Base-by-base conservation (phyloP, 2,888 invertebrate genomes). In the Melinopterus prodromus region DNA sequence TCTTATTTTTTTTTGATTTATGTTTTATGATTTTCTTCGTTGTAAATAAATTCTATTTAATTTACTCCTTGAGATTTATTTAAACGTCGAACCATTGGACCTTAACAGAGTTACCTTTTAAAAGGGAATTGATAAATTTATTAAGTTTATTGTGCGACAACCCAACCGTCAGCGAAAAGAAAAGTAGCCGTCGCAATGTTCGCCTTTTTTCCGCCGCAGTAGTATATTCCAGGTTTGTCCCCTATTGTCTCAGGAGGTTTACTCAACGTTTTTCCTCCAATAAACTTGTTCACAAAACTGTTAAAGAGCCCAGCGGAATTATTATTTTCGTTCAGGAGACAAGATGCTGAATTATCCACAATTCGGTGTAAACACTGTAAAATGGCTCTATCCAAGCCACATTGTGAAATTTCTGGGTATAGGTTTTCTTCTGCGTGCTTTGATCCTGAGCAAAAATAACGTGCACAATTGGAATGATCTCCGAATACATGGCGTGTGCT, bases 221-320 rank as follows among this genome's bases (percentile, higher is more conserved):
- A n/a, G n/a, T n/a, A n/a, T n/a, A n/a, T n/a, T n/a, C n/a, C n/a
- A n/a, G 74, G 26, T 74, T 74, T 26, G 2, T 26, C 35, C 14
- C 7, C n/a, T 74, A 36, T 74, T 7, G 38, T 9, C 38, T 38
- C 38, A 6, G 9, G 6, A 38, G 9, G 9, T 5, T 72, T 72
- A 72, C 72, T 26, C 35, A 72, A 15, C 7, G 6, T 16, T 72
- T 72, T 72, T 16, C 72, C 72, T 6, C 72, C 72, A 12, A 72
- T 72, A 72, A 72, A 72, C 16, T 9, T 72, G 35, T 72, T 72
- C 35, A 72, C 15, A 7, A 72, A 72, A 16, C 72, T 72, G 38
- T 38, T 38, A 9, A 38, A 38, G 9, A 6, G 38, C 35, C 16
- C 72, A 35, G 72, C 72, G 16, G 14, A 12, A 16, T 72, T 72